Evolutionary conservation across 1,140 invertebrate species (phyloP).

Genomic region (Apis cerana): DNA sequence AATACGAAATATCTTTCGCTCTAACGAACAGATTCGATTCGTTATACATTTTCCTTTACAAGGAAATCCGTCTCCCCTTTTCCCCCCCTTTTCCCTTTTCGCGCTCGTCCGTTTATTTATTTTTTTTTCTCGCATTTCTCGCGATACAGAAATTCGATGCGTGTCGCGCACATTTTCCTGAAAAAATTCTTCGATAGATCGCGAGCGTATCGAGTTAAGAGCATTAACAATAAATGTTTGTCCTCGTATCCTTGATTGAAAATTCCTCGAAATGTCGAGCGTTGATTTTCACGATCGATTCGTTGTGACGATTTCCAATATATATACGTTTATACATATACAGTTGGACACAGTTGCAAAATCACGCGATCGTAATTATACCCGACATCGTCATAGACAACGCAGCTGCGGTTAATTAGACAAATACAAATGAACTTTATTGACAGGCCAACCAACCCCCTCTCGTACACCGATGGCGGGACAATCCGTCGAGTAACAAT

Average conservation of each 20-base stretch:
- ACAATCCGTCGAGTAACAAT: conserved; percentile 38
- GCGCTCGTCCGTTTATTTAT: no score
- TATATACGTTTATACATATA: no score
- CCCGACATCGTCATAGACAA: conserved; percentile 40
- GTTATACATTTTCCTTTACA: neutral
- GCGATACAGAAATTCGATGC: no score
- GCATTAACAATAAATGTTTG: no score
- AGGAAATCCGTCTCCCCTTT: no score
- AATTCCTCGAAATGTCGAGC: neutral
- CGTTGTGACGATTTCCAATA: neutral
- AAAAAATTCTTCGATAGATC: no score
- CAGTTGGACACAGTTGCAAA: conserved; percentile 21
- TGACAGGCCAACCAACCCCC: conserved; percentile 2
- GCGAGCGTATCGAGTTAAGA: no score
- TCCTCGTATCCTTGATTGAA: no score
- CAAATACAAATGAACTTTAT: conserved; percentile 61
- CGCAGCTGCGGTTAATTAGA: conserved; percentile 58
- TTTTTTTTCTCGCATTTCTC: no score
- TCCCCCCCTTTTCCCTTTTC: neutral
- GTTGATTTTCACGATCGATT: neutral
- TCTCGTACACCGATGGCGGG: neutral
- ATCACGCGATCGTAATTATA: conserved; percentile 42
- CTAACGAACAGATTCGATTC: neutral
- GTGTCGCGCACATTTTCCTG: no score
- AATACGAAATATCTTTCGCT: neutral